Conservation (phyloP, 2,888 invertebrate genomes). For the Agrilus biguttatus region DNA sequence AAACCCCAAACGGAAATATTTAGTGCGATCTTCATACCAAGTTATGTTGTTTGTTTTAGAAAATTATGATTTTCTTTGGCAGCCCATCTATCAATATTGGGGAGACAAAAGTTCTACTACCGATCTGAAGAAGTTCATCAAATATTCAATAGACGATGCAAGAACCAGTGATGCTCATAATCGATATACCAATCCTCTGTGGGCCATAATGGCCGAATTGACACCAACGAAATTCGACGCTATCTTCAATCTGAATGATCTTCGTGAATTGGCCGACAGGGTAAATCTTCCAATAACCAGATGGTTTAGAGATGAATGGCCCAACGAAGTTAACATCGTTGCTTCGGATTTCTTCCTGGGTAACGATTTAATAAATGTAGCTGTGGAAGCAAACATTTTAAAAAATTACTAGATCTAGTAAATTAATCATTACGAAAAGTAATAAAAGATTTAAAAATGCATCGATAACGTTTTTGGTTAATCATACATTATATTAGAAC, state of each 20-base stretch:
- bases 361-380: conserved; percentile 54
- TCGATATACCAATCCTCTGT: conserved; percentile 28
- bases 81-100: conserved; percentile 49
- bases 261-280: conserved; percentile 47
- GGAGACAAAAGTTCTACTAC: conserved; percentile 43
- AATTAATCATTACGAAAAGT: not conserved
- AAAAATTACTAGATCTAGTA: conserved; percentile 6
- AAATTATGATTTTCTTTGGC: conserved; percentile 34
- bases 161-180: conserved; percentile 23
- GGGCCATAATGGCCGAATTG: conserved; percentile 60
- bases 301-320: conserved; percentile 54
- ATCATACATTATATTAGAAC: too few relatives aligned
- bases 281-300: conserved; percentile 56
- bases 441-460: too few relatives aligned
- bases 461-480: too few relatives aligned
- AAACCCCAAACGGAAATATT: not conserved
- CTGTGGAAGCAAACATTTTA: conserved; percentile 33
- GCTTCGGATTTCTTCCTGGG: conserved; percentile 60
- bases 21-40: too few relatives aligned
- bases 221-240: conserved; percentile 52
- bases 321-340: conserved; percentile 51
- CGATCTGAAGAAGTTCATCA: conserved; percentile 38
- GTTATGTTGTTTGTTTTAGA: conserved; percentile 17
- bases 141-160: conserved; percentile 23
- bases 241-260: conserved; percentile 42